Evolutionary conservation across 2,888 invertebrate species (phyloP).

Genomic region (Nomada fabriciana): DNA sequence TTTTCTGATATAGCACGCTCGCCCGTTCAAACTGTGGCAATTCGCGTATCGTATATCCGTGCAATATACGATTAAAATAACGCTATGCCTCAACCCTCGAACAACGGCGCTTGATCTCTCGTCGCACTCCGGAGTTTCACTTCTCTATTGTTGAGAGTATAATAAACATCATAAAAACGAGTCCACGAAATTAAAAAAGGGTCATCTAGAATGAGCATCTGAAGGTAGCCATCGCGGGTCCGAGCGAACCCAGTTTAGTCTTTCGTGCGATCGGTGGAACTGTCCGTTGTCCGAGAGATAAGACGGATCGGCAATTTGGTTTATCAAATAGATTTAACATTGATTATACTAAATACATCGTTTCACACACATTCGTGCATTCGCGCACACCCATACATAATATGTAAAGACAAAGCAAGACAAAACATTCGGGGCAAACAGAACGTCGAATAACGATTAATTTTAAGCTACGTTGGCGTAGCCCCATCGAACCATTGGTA

Average conservation of each 20-base stretch:
- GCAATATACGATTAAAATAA: no score
- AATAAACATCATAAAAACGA: no score
- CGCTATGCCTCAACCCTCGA: no score
- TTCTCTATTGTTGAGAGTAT: no score
- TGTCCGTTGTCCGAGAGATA: no score
- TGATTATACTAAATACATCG: slow-evolving; percentile 39
- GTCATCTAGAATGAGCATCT: no score
- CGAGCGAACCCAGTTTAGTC: no score
- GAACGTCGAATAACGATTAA: slow-evolving; percentile 4
- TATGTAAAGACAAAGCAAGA: slow-evolving; percentile 27
- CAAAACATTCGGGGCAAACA: slow-evolving; percentile 13
- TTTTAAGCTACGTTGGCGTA: background rate
- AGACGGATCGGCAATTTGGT: slow-evolving; percentile 20
- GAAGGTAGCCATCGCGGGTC: no score
- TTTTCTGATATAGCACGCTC: slow-evolving; percentile 7
- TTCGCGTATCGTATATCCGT: slow-evolving; percentile 19
- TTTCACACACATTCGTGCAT: slow-evolving; percentile 45
- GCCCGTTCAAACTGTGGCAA: slow-evolving; percentile 31
- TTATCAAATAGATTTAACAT: slow-evolving; percentile 24
- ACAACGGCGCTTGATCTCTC: no score
- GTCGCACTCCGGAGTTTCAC: no score
- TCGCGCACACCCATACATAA: slow-evolving; percentile 48
- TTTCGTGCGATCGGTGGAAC: no score
- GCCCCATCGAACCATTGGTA: background rate
- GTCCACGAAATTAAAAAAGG: no score